These are phyloP conservation scores for Drosophila pseudotalamancana DNA, from an alignment of 2,888 invertebrate species.

Conservation along the genomic window DNA sequence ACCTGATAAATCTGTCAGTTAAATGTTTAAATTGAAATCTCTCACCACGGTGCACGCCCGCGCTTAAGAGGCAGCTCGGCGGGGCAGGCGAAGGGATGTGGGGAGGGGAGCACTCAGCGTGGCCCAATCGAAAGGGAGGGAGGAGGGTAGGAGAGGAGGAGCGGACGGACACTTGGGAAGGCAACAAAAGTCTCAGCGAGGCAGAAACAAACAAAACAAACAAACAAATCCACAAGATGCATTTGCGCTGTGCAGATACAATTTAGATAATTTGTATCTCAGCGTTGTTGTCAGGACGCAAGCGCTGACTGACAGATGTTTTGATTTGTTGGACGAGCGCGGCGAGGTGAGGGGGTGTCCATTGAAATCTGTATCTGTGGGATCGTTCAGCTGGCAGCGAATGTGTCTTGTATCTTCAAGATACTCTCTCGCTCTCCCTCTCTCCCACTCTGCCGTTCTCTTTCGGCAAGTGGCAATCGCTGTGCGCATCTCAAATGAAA, in stretches of 20 bases:
- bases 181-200: slow-evolving; percentile 22
- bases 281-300: slow-evolving; percentile 75
- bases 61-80: slow-evolving; percentile 45
- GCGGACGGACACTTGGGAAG: slow-evolving; percentile 24
- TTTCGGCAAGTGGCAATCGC: slow-evolving; percentile 8
- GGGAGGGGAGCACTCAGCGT: slow-evolving; percentile 57
- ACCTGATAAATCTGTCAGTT: slow-evolving; percentile 83
- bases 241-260: slow-evolving; percentile 75
- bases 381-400: too few species aligned
- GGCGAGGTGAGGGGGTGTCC: not conserved
- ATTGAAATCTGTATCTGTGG: too few species aligned
- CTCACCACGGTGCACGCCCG: slow-evolving; percentile 66
- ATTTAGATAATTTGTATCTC: slow-evolving; percentile 82
- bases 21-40: slow-evolving; percentile 80
- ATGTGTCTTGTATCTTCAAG: slow-evolving; percentile 29
- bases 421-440: slow-evolving; percentile 17
- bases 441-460: not conserved
- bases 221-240: slow-evolving; percentile 69
- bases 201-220: slow-evolving; percentile 48
- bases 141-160: not conserved
- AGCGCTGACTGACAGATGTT: slow-evolving; percentile 81
- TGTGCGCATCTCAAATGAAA: slow-evolving; percentile 61
- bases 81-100: slow-evolving; percentile 11
- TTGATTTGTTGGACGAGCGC: slow-evolving; percentile 60
- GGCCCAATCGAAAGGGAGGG: slow-evolving; percentile 27